Evolutionary conservation across 1,140 invertebrate species (phyloP).

Genomic region (Musca vetustissima): DNA sequence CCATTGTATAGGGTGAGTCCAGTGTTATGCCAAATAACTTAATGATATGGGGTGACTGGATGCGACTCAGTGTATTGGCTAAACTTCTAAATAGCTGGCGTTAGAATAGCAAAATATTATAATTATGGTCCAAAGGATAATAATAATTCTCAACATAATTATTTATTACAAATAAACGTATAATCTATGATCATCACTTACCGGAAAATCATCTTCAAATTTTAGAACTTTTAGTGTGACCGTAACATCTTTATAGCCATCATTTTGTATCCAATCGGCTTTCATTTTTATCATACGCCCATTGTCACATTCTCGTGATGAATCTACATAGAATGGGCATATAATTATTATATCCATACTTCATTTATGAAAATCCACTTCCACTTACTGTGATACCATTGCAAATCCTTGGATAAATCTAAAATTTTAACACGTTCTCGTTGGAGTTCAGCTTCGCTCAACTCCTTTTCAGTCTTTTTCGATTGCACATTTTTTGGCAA

Average conservation of each 20-base stretch:
- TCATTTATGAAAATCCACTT: not conserved
- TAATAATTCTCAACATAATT: too few species aligned
- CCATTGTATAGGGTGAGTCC: constrained; percentile 72
- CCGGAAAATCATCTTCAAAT: constrained; percentile 63
- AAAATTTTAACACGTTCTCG: constrained; percentile 48
- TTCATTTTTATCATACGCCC: constrained; percentile 66
- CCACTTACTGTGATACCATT: constrained; percentile 64
- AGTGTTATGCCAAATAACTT: constrained; percentile 76
- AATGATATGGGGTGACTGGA: constrained; percentile 73
- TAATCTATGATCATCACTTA: constrained; percentile 48
- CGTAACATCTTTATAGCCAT: constrained; percentile 68
- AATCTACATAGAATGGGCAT: constrained; percentile 54
- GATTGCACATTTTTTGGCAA: constrained; percentile 53
- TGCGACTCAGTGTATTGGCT: constrained; percentile 72
- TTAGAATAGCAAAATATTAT: too few species aligned
- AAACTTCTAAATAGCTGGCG: constrained; percentile 78
- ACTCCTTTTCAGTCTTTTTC: constrained; percentile 51
- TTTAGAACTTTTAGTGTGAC: constrained; percentile 77
- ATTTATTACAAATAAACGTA: too few species aligned
- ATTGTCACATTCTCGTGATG: constrained; percentile 62
- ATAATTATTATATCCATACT: too few species aligned
- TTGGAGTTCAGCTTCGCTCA: constrained; percentile 44
- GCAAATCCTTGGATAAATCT: constrained; percentile 62
- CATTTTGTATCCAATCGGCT: constrained; percentile 66
- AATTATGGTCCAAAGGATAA: too few species aligned